Evolutionary conservation across 2,888 invertebrate genomes (phyloP).

Genomic region (Lochmaea capreae): DNA sequence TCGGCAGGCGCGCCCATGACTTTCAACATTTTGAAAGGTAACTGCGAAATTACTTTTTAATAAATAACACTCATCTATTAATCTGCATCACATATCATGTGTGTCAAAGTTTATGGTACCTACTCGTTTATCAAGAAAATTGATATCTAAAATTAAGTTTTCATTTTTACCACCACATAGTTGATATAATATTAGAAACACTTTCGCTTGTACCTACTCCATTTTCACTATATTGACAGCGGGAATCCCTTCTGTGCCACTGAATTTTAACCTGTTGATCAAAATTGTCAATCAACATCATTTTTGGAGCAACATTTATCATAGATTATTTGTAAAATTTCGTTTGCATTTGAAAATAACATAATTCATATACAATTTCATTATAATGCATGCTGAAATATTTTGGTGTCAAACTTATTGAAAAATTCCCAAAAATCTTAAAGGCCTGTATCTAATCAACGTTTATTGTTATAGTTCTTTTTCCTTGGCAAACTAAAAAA

Average conservation of each 20-base stretch:
- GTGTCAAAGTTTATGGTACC: slow-evolving; percentile 9
- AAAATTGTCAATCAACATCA: no score
- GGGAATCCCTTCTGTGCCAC: not conserved
- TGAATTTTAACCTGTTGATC: not conserved
- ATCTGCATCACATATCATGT: slow-evolving; percentile 26
- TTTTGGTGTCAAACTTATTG: no score
- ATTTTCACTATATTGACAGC: not conserved
- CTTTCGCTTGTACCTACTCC: not conserved
- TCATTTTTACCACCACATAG: not conserved
- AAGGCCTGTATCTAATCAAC: no score
- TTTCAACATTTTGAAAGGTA: slow-evolving; percentile 91
- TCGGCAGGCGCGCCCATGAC: slow-evolving; percentile 85
- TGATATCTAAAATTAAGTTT: slow-evolving; percentile 8
- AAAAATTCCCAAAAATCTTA: no score
- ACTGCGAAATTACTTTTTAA: slow-evolving; percentile 64
- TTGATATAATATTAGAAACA: not conserved
- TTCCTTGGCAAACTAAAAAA: no score
- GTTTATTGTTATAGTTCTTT: no score
- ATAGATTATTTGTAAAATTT: no score
- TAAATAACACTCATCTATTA: slow-evolving; percentile 43
- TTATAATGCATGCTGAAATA: no score
- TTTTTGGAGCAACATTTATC: no score
- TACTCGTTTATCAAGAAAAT: not conserved
- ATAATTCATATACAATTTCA: no score
- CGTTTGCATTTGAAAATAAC: no score